Evolutionary conservation across 2,113 vertebrate genomes (phyloP), one percentile per base, ranked within the genome.

Genomic region (Vulpes lagopus): DNA sequence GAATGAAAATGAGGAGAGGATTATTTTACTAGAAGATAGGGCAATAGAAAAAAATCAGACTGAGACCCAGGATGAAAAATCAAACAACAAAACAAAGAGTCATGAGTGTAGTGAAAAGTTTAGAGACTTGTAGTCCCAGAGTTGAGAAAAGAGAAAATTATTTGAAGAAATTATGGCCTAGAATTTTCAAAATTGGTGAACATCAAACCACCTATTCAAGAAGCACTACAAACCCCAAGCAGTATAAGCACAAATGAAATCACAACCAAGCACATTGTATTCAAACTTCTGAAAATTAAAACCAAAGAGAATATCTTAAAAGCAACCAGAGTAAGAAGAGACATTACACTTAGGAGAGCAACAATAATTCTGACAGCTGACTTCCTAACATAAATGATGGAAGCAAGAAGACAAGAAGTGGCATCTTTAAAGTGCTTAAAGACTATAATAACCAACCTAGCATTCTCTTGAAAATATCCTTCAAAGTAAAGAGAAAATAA

Each of bases 141-240:
- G 7, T 74, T 57, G 49, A 67, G 71, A 62, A 81, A 51, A 51
- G 22, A 81, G 14, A 57, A 6, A 49, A 49, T 84, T 27, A 73
- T 62, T 59, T 38, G 15, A 84, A 78, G 20, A 81, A 89, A 84
- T 59, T 78, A 84, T 76, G 25, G 16, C 20, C 59, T 49, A 22
- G 38, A 67, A 67, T 91, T 85, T 91, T 95, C 69, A 67, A 84
- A 95, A 91, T 51, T 91, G 51, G 35, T 76, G 38, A 95, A 27
- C 17, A 35, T 67, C 69, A 85, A 84, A 78, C 25, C 59, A 84
- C 57, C 74, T 74, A 74, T 62, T 94, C 57, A 64, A 35, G 49
- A 59, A 95, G 11, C 27, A 91, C 80, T 51, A 65, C 16, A 78
- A 91, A 67, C 60, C 23, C 35, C 69, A 59, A 84, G 80, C 27